Evolutionary conservation across 2,113 vertebrate genomes (phyloP).

Genomic region (Oreochromis niloticus): DNA sequence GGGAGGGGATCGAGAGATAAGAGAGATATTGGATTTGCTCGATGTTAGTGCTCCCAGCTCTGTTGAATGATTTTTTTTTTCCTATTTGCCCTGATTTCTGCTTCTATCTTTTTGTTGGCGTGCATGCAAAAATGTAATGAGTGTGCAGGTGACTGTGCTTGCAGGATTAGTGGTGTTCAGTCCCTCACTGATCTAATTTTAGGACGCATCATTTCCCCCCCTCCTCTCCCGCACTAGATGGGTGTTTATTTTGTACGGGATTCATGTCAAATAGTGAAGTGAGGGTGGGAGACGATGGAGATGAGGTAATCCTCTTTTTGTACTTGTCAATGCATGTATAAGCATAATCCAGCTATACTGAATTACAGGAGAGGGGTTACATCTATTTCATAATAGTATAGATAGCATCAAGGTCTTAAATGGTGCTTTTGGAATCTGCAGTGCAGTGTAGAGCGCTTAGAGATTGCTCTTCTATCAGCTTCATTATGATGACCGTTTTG

Average conservation of each 20-base stretch:
- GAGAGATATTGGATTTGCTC: slow-evolving; percentile 65
- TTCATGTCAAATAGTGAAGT: slow-evolving; percentile 58
- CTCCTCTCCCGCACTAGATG: background rate
- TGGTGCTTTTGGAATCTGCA: slow-evolving; percentile 41
- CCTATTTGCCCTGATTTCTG: slow-evolving; percentile 58
- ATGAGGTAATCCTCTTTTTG: slow-evolving; percentile 64
- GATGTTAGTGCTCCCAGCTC: slow-evolving; percentile 43
- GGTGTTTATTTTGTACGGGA: slow-evolving; percentile 54
- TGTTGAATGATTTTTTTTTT: slow-evolving; percentile 32
- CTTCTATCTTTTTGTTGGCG: slow-evolving; percentile 36
- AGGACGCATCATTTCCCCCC: slow-evolving; percentile 25
- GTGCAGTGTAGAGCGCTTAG: slow-evolving; percentile 18
- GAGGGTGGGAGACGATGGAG: slow-evolving; percentile 44
- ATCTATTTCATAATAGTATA: slow-evolving; percentile 13
- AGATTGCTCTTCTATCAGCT: slow-evolving; percentile 55
- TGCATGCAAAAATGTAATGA: slow-evolving; percentile 34
- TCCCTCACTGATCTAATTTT: slow-evolving; percentile 66
- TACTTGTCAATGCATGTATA: slow-evolving; percentile 33
- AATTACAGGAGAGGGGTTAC: slow-evolving; percentile 32
- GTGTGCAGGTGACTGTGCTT: slow-evolving; percentile 53
- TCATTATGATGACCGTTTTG: slow-evolving; percentile 69
- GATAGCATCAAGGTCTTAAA: slow-evolving; percentile 33
- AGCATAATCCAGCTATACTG: slow-evolving; percentile 43
- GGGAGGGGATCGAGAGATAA: slow-evolving; percentile 69
- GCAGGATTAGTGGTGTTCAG: slow-evolving; percentile 56